Conservation (phyloP, 2,113 vertebrate genomes). For the Narcine bancroftii region DNA sequence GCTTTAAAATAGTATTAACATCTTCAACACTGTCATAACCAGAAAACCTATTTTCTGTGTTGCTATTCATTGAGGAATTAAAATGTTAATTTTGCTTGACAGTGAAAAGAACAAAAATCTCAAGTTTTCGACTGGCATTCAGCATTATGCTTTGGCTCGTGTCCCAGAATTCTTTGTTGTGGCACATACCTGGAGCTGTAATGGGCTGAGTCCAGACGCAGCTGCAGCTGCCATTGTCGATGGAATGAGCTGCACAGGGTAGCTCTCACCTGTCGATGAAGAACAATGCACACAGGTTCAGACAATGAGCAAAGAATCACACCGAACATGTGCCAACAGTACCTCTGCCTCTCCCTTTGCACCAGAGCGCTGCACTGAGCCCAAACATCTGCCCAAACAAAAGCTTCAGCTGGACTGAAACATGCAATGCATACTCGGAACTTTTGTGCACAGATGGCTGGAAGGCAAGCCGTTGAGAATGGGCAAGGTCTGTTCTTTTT, state of each 20-base stretch:
- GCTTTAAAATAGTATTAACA: neutral
- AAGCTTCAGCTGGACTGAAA: conserved; percentile 70
- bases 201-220: conserved; percentile 99
- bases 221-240: conserved; percentile 99
- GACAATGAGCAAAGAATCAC: conserved; percentile 82
- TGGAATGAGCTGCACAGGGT: conserved; percentile 99
- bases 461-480: conserved; percentile 58
- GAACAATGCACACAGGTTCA: conserved; percentile 96
- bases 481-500: conserved; percentile 11
- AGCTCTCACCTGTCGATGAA: conserved; percentile 97
- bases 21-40: neutral
- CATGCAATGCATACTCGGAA: conserved; percentile 65
- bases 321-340: conserved; percentile 83
- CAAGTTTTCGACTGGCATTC: conserved; percentile 18
- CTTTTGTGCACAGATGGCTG: conserved; percentile 61
- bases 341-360: conserved; percentile 57
- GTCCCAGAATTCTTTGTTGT: conserved; percentile 74
- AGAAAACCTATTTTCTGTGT: neutral
- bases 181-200: conserved; percentile 99
- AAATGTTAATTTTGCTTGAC: conserved; percentile 26
- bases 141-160: conserved; percentile 59
- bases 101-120: neutral
- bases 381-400: conserved; percentile 95
- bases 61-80: neutral
- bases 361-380: conserved; percentile 65